Evolutionary conservation across 2,797 vertebrate genomes (phyloP).

Genomic region (Triplophysa bombifrons): DNA sequence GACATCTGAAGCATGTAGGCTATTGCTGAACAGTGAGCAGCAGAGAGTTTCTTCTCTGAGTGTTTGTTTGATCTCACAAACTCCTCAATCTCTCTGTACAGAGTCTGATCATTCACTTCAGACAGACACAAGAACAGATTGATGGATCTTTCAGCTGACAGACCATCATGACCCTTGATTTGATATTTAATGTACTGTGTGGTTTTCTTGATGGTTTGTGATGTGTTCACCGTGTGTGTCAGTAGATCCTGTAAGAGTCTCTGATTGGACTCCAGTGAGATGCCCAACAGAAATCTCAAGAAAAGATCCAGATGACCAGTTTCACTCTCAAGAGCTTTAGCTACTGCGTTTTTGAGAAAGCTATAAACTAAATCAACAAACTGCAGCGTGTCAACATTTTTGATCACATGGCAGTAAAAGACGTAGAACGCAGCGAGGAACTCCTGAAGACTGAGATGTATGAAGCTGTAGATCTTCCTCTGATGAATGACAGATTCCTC

Average conservation of each 20-base stretch:
- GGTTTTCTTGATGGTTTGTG: neutral
- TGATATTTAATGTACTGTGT: neutral
- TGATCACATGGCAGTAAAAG: neutral
- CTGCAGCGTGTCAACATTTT: neutral
- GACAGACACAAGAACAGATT: neutral
- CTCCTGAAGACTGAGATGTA: neutral
- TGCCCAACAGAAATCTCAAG: neutral
- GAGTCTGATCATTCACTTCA: neutral
- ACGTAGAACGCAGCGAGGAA: neutral
- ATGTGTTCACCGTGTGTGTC: neutral
- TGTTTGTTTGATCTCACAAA: neutral
- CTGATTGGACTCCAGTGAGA: constrained; percentile 2
- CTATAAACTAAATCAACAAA: neutral
- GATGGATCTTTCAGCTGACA: neutral
- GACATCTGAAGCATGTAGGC: constrained; percentile 26
- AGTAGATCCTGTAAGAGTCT: neutral
- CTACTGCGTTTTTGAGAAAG: neutral
- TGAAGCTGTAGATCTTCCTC: neutral
- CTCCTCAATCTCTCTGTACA: neutral
- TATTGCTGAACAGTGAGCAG: constrained; percentile 27
- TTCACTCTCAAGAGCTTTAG: neutral
- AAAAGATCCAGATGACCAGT: neutral
- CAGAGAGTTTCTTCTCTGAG: constrained; percentile 9
- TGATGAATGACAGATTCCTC: neutral
- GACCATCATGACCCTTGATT: neutral